Conservation (phyloP, 2,113 vertebrate genomes). For the Alces alces region DNA sequence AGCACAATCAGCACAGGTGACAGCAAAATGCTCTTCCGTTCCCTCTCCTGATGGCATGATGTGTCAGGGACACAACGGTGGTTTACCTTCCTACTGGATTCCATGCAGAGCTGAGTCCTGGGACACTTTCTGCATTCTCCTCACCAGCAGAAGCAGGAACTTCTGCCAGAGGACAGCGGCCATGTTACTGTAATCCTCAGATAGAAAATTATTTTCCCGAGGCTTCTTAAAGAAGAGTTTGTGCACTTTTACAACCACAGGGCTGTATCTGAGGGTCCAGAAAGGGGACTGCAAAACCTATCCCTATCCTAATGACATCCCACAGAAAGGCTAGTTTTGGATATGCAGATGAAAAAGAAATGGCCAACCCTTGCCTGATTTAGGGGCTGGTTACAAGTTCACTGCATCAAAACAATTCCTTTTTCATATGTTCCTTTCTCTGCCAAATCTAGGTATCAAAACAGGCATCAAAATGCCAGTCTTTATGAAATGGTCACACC, state of each 20-base stretch:
- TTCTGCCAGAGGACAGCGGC: slow-evolving; percentile 50
- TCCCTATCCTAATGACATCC: slow-evolving; percentile 75
- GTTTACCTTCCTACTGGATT: slow-evolving; percentile 58
- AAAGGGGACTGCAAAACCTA: slow-evolving; percentile 76
- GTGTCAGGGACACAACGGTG: slow-evolving; percentile 59
- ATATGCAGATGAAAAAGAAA: slow-evolving; percentile 72
- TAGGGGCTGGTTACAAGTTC: slow-evolving; percentile 75
- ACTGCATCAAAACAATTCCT: slow-evolving; percentile 73
- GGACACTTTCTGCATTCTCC: slow-evolving; percentile 47
- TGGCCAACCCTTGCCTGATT: slow-evolving; percentile 71
- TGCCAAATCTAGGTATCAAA: slow-evolving; percentile 64
- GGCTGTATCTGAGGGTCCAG: slow-evolving; percentile 64
- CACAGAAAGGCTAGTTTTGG: slow-evolving; percentile 73
- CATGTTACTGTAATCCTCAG: slow-evolving; percentile 31
- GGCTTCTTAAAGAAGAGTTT: slow-evolving; percentile 68
- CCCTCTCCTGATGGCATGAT: slow-evolving; percentile 71
- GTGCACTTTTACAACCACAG: slow-evolving; percentile 58
- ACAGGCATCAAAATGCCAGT: slow-evolving; percentile 78
- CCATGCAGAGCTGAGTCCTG: slow-evolving; percentile 61
- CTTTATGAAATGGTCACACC: slow-evolving; percentile 82
- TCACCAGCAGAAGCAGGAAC: slow-evolving; percentile 38
- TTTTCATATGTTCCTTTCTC: slow-evolving; percentile 77
- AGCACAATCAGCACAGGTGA: slow-evolving; percentile 67
- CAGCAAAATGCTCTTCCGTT: slow-evolving; percentile 72
- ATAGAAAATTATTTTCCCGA: slow-evolving; percentile 66